These are phyloP conservation scores for Arremon brunneinucha DNA, from an alignment of 2,797 vertebrate genomes.

Conservation along the genomic window DNA sequence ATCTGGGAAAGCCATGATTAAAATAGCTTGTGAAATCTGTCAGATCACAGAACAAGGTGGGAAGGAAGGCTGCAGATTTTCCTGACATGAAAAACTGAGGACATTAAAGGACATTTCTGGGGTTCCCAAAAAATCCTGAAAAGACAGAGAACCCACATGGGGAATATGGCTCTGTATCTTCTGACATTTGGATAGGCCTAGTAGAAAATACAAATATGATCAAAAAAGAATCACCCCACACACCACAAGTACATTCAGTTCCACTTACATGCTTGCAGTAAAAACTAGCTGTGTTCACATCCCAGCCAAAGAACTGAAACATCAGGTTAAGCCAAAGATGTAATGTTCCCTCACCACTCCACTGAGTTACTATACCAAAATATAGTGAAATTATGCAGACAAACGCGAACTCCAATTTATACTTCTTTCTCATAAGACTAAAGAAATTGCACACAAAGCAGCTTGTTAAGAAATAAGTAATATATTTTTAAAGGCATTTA, in stretches of 20 bases:
- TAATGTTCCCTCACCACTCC: background rate
- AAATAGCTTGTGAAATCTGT: slow-evolving; percentile 8
- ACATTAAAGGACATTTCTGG: background rate
- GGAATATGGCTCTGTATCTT: background rate
- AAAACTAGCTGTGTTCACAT: background rate
- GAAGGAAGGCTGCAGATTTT: background rate
- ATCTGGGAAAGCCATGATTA: background rate
- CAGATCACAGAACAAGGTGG: background rate
- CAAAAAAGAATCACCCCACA: background rate
- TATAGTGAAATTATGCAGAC: slow-evolving; percentile 30
- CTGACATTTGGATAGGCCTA: background rate
- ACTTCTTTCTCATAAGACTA: background rate
- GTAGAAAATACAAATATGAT: background rate
- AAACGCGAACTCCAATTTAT: background rate
- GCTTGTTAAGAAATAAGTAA: slow-evolving; percentile 44
- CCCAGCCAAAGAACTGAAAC: background rate
- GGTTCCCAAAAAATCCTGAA: background rate
- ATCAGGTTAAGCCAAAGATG: background rate
- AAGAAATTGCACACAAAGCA: background rate
- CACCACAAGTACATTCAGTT: background rate
- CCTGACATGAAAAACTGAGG: background rate
- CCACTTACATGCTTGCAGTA: background rate
- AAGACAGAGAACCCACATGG: background rate
- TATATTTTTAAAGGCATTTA: slow-evolving; percentile 28
- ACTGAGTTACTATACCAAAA: background rate